phyloP scores from a whole-genome alignment of 2,888 invertebrate species.

The Brenthis ino region DNA sequence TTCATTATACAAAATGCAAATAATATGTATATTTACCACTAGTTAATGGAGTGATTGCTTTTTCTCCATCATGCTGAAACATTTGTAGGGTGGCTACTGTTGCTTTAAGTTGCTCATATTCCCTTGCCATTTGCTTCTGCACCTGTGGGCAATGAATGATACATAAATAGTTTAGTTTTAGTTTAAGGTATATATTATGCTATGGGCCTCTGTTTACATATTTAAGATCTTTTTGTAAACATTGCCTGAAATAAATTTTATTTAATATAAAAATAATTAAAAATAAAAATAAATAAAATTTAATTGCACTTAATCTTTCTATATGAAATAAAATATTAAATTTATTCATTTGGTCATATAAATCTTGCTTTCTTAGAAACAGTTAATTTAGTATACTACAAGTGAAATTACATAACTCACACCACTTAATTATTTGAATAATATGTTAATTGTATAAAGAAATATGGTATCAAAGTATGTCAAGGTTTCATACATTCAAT shows the following conservation, averaged over 20 bases:
- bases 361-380: not conserved
- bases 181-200: too few relatives aligned
- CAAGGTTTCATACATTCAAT: slow-evolving; percentile 32
- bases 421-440: slow-evolving; percentile 5
- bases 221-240: too few relatives aligned
- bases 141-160: slow-evolving; percentile 79
- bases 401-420: slow-evolving; percentile 13
- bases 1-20: not conserved
- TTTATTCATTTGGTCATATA: slow-evolving; percentile 2
- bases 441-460: slow-evolving; percentile 22
- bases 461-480: slow-evolving; percentile 25
- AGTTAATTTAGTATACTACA: slow-evolving; percentile 9
- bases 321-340: not conserved
- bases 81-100: slow-evolving; percentile 88
- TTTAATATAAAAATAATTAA: too few relatives aligned
- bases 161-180: not conserved
- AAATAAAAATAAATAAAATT: too few relatives aligned
- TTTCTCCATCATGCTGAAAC: slow-evolving; percentile 87
- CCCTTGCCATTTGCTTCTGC: slow-evolving; percentile 92
- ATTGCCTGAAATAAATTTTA: too few relatives aligned
- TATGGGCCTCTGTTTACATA: too few relatives aligned
- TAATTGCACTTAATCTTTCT: too few relatives aligned
- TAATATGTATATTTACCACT: slow-evolving; percentile 57
- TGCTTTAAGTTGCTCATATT: slow-evolving; percentile 95
- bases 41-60: slow-evolving; percentile 68